Conservation (phyloP, 2,797 vertebrate genomes). For the Kryptopterus vitreolus region DNA sequence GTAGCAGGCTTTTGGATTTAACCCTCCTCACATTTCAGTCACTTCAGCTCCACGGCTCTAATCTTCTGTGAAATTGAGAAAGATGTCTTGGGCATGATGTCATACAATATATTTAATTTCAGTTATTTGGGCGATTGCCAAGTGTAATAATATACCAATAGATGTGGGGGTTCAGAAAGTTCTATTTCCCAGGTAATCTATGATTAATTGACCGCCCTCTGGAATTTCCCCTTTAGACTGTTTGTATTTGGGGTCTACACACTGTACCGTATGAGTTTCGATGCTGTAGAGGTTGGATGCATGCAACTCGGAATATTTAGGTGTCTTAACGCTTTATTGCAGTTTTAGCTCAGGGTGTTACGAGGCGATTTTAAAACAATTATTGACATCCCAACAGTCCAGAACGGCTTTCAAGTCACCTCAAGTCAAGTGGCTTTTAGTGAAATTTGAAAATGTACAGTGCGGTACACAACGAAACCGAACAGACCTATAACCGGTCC, state of each 20-base stretch:
- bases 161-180: neutral
- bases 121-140: neutral
- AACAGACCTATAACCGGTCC: no score
- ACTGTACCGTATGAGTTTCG: conserved; percentile 12
- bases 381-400: neutral
- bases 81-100: neutral
- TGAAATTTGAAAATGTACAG: no score
- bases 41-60: neutral
- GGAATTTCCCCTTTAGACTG: conserved; percentile 44
- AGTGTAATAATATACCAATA: neutral
- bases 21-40: conserved; percentile 17
- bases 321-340: neutral
- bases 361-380: neutral
- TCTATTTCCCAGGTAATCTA: conserved; percentile 22
- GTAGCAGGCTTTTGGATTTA: neutral
- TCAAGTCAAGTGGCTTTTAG: no score
- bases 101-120: neutral
- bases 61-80: neutral
- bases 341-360: neutral
- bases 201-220: conserved; percentile 12
- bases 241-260: conserved; percentile 44
- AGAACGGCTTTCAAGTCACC: neutral
- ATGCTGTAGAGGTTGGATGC: conserved; percentile 17
- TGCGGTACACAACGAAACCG: no score
- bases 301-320: neutral